A percentile compares a stretch with the other conserved stretches of the same genome.
These are phyloP conservation scores for Neolamprologus tretocephalus DNA, from an alignment of 2,113 vertebrate species.

Conservation along the genomic window DNA sequence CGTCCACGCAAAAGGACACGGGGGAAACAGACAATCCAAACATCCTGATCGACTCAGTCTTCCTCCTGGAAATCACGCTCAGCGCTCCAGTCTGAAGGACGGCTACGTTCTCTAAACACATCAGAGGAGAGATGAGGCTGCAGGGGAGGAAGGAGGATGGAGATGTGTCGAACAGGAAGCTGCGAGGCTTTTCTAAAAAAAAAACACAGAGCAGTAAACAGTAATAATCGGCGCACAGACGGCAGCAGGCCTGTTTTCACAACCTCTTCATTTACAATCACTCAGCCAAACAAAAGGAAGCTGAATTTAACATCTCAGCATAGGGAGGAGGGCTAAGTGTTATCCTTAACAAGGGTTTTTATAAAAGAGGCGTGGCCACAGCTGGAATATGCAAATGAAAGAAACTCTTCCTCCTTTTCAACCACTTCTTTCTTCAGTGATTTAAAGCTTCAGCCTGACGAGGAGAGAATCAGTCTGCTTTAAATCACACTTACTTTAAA, in stretches of 20 bases:
- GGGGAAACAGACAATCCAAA: neutral
- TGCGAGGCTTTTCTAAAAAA: neutral
- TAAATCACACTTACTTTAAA: too few relatives aligned
- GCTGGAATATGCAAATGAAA: neutral
- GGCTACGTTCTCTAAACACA: neutral
- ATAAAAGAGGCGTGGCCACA: neutral
- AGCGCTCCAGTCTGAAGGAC: neutral
- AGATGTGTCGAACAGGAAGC: neutral
- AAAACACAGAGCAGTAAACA: neutral
- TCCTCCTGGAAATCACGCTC: neutral
- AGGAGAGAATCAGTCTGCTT: too few relatives aligned
- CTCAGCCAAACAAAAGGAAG: neutral
- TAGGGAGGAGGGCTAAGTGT: neutral
- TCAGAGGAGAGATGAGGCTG: neutral
- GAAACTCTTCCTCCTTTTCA: neutral
- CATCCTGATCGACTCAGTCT: neutral
- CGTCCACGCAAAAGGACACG: rapidly evolving
- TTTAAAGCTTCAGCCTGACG: too few relatives aligned
- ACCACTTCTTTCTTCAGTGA: neutral
- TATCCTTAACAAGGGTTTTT: neutral
- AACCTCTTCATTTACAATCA: neutral
- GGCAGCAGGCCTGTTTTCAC: neutral
- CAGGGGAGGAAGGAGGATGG: neutral
- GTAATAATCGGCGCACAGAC: neutral
- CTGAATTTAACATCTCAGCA: neutral